Evolutionary conservation across 1,140 invertebrate genomes (phyloP).

Genomic region (Aphelenchoides besseyi): DNA sequence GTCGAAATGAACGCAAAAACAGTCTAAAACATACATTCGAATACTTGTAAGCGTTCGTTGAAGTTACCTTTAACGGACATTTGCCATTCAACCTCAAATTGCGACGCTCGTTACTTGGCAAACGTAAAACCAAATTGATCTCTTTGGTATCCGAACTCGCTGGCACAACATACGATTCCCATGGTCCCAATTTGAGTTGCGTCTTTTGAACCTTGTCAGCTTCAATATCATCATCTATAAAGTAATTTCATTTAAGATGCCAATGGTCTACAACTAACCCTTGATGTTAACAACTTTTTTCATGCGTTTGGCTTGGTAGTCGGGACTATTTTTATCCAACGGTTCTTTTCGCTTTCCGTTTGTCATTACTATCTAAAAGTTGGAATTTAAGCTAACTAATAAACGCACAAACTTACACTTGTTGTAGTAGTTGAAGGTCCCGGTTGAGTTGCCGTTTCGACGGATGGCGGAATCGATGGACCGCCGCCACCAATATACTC

Average conservation of each 20-base stretch:
- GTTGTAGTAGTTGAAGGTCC: neutral
- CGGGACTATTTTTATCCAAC: constrained; percentile 15
- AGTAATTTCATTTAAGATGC: neutral
- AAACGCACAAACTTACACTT: constrained; percentile 2
- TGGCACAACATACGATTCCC: constrained; percentile 12
- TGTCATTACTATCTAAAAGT: neutral
- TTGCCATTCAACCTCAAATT: constrained; percentile 25
- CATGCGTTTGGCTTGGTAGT: constrained; percentile 20
- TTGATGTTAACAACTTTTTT: constrained; percentile 14
- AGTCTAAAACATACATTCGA: constrained; percentile 25
- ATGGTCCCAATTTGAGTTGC: neutral
- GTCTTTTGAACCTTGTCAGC: neutral
- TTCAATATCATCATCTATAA: neutral
- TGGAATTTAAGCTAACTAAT: too few species aligned
- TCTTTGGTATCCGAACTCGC: constrained; percentile 15
- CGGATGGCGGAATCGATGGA: too few species aligned
- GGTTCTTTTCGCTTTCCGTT: constrained; percentile 13
- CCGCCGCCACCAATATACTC: neutral
- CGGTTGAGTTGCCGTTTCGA: too few species aligned
- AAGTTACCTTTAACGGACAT: constrained; percentile 24
- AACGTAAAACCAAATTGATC: constrained; percentile 24
- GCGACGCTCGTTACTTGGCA: constrained; percentile 34
- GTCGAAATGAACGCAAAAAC: constrained; percentile 42
- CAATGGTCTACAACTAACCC: neutral
- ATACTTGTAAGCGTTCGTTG: neutral